Evolutionary conservation across 2,113 vertebrate species (phyloP).

Genomic region (Lipophrys pholis): DNA sequence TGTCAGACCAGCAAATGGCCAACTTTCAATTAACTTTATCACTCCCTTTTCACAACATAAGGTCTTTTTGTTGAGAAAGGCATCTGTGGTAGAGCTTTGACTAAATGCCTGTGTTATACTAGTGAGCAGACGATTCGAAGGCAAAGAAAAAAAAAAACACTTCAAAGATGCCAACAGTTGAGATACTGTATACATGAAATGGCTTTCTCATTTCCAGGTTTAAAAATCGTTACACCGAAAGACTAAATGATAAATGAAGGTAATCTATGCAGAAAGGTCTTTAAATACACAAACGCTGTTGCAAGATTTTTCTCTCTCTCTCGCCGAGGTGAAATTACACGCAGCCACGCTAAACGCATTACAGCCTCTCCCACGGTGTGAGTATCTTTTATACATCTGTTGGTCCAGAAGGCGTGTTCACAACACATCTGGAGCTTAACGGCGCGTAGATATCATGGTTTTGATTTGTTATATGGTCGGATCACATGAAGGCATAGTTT

Average conservation of each 20-base stretch:
- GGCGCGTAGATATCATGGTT: constrained; percentile 1
- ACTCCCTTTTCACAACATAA: constrained; percentile 48
- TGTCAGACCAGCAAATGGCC: constrained; percentile 59
- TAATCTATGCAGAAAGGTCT: not conserved
- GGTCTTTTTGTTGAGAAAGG: constrained; percentile 49
- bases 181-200: constrained; percentile 15
- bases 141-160: constrained; percentile 4
- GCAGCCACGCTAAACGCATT: constrained; percentile 56
- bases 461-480: constrained; percentile 20
- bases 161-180: constrained; percentile 30
- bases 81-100: constrained; percentile 57
- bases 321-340: constrained; percentile 58
- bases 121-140: constrained; percentile 9
- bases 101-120: constrained; percentile 36
- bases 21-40: constrained; percentile 71
- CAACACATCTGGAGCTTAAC: constrained; percentile 53
- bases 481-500: constrained; percentile 13
- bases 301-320: constrained; percentile 10
- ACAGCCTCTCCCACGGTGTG: constrained; percentile 35
- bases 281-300: constrained; percentile 3
- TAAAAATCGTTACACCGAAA: not conserved
- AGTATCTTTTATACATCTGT: constrained; percentile 68
- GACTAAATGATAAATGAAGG: not conserved
- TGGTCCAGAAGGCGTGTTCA: constrained; percentile 66
- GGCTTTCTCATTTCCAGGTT: not conserved